phyloP scores from a whole-genome alignment of 2,888 invertebrate species.

The Arrhopalites spinosus region DNA sequence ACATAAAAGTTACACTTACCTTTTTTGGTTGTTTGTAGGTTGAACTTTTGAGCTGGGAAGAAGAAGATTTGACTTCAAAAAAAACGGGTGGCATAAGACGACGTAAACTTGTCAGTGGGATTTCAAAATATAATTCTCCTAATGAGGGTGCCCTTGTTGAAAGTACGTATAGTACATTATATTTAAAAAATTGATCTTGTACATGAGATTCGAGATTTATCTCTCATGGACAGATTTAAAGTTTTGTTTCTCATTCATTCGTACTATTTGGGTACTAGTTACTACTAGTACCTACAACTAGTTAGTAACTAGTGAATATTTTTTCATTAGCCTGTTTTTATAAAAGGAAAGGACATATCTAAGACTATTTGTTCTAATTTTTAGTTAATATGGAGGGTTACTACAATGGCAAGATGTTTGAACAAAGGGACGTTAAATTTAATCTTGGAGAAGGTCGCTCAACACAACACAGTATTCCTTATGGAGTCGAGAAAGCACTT shows the following conservation, averaged over 20 bases:
- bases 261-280: no score
- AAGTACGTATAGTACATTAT: conserved; percentile 66
- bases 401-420: conserved; percentile 72
- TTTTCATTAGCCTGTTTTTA: no score
- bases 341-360: no score
- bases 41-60: conserved; percentile 82
- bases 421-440: conserved; percentile 82
- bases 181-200: no score
- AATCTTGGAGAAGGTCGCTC: conserved; percentile 81
- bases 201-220: no score
- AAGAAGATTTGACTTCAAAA: conserved; percentile 84
- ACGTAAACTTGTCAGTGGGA: conserved; percentile 73
- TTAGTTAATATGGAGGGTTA: conserved; percentile 75
- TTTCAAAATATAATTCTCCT: conserved; percentile 68
- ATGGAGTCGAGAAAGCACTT: conserved; percentile 81
- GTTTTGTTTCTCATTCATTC: no score
- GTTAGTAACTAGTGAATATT: no score
- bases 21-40: conserved; percentile 64
- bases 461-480: conserved; percentile 68
- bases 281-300: no score
- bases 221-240: no score
- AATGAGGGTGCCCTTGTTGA: conserved; percentile 82
- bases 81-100: conserved; percentile 83
- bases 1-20: neutral
- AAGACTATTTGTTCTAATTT: no score